Evolutionary conservation across 2,113 vertebrate genomes (phyloP).

Genomic region (Callipepla californica): DNA sequence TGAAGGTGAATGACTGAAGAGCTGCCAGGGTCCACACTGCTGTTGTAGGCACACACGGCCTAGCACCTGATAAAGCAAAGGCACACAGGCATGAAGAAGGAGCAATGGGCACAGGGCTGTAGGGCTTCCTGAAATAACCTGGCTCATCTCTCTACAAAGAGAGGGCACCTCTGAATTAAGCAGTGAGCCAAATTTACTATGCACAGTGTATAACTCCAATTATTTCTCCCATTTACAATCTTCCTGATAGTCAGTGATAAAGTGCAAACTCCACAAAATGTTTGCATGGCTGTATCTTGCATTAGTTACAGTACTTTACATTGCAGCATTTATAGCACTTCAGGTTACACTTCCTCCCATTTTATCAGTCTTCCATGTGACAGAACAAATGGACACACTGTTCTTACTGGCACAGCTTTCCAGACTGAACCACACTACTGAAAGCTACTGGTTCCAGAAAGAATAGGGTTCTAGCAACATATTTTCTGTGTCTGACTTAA

Average conservation of each 20-base stretch:
- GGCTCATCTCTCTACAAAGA: not conserved
- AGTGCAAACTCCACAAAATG: not conserved
- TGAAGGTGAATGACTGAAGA: not conserved
- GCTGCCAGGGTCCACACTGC: fast-evolving
- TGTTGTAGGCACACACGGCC: not conserved
- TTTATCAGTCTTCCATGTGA: not conserved
- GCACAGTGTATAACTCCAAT: not conserved
- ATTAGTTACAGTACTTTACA: not conserved
- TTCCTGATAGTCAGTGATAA: not conserved
- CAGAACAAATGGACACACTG: constrained; percentile 14
- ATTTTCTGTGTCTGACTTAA: not conserved
- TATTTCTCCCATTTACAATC: not conserved
- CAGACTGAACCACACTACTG: constrained; percentile 47
- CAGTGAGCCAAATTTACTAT: fast-evolving
- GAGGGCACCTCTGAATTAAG: not conserved
- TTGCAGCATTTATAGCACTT: not conserved
- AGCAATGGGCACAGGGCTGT: not conserved
- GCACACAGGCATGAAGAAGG: not conserved
- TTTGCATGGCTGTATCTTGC: not conserved
- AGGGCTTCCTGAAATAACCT: not conserved
- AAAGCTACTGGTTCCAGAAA: constrained; percentile 46
- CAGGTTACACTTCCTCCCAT: not conserved
- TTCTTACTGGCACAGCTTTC: constrained; percentile 55
- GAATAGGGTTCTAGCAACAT: not conserved
- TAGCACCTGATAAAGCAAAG: not conserved